Base-by-base conservation (phyloP, 2,797 vertebrate species). In the Varecia variegata region DNA sequence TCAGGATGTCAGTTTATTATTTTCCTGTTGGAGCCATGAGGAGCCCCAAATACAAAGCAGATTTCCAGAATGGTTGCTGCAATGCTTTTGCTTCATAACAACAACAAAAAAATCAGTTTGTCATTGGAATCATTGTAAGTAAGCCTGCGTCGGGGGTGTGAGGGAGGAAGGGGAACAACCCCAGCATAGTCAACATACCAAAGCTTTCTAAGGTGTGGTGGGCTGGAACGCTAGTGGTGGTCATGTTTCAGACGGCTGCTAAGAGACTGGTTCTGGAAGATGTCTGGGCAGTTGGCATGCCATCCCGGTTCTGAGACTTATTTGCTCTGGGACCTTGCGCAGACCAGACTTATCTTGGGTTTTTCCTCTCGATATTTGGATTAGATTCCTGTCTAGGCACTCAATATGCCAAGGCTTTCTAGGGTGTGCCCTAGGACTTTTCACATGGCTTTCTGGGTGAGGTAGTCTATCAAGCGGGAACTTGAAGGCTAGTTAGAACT, bases 121-220 rank as follows among this genome's bases (percentile, higher is more conserved):
- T 94, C 96, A 96, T 74, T 95, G 90, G 97, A 98, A 97, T 97
- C 94, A 93, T 97, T 98, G 97, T 97, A 94, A 98, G 96, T 87
- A 50, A 97, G 92, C 7, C 0, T 52, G 60, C 43, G 13, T 67
- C 52, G 11, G 32, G 38, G 11, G 0, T 38, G 74, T 97, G 95
- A 98, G 93, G 94, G 93, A 96, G 93, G 97, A 98, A 83, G 96
- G 95, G 89, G 82, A 97, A 88, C 95, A 88, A 94, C 97, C 96
- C 97, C 93, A 97, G 96, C 93, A 97, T 95, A 93, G 77, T 97
- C 88, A 20, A 6, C 84, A 94, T 97, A 94, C 93, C 97, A 95
- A 97, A 96, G 79, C 27, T 82, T 67, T 62, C 82, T 87, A 74
- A 86, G 84, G 76, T 23, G 9, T n/a, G 60, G 80, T 76, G 77